Percentiles rank a stretch among this genome's conserved stretches.
Evolutionary conservation across 2,113 vertebrate species (phyloP).

Genomic region (Pteropus alecto): DNA sequence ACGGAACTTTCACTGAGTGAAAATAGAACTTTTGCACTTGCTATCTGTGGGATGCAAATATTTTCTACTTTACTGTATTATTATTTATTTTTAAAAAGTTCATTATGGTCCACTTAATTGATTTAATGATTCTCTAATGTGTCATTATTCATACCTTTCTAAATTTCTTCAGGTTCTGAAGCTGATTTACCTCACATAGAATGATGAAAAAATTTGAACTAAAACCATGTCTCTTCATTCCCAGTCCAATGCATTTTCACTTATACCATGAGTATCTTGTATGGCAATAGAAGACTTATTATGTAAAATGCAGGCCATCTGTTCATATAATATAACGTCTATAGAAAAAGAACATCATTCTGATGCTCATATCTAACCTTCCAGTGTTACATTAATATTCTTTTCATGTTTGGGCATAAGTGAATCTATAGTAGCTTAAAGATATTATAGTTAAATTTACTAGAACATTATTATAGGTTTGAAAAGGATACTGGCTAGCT

Average conservation of each 20-base stretch:
- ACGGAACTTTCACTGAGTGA: background rate
- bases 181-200: background rate
- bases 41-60: background rate
- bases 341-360: slow-evolving; percentile 21
- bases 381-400: background rate
- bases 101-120: background rate
- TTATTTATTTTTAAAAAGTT: background rate
- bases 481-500: background rate
- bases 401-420: background rate
- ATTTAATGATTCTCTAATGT: background rate
- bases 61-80: background rate
- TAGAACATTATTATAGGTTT: background rate
- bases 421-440: background rate
- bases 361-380: background rate
- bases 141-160: background rate
- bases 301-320: slow-evolving; percentile 8
- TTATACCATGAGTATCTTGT: background rate
- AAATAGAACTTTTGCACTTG: too few species aligned
- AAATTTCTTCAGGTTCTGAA: background rate
- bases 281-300: background rate
- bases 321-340: slow-evolving; percentile 35
- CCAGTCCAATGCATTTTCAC: background rate
- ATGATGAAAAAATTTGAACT: background rate
- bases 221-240: background rate
- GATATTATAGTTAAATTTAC: background rate